A percentile compares a stretch with the other conserved stretches of the same genome.
phyloP scores from a whole-genome alignment of 2,797 vertebrate species.

The Takifugu rubripes region DNA sequence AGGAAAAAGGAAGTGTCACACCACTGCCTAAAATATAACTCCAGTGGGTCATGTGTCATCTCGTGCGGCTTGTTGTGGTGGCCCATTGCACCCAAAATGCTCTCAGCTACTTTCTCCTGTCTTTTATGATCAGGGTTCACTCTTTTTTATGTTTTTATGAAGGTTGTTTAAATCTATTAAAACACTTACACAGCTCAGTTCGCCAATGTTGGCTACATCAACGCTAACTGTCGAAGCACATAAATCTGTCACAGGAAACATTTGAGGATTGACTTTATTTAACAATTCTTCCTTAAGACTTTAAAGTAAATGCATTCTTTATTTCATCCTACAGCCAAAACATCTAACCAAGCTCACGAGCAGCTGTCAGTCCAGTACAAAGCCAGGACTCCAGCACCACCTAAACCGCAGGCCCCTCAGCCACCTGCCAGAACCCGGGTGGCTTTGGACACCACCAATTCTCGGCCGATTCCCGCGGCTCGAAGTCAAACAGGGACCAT shows the following conservation, averaged over 20 bases:
- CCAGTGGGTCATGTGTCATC: conserved; percentile 21
- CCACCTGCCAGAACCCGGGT: background rate
- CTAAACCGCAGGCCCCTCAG: conserved; percentile 10
- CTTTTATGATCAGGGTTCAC: background rate
- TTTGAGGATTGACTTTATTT: background rate
- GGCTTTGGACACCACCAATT: background rate
- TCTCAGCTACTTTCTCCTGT: conserved; percentile 8
- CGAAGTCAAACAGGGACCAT: background rate
- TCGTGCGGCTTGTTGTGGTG: conserved; percentile 8
- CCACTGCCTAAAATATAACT: conserved; percentile 49
- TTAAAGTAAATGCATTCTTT: background rate
- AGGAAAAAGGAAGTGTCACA: conserved; percentile 64
- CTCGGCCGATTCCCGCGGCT: conserved; percentile 3
- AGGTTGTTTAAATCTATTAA: no score
- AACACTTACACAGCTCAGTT: no score
- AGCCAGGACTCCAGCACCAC: conserved; percentile 19
- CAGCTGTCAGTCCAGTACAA: conserved; percentile 49
- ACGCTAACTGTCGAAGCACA: background rate
- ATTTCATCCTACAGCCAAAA: conserved; percentile 58
- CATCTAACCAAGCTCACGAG: conserved; percentile 26
- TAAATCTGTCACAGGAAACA: background rate
- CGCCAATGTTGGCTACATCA: background rate
- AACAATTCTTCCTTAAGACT: background rate
- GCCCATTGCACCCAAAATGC: background rate
- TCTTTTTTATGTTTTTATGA: background rate